Percentiles rank a stretch among this genome's conserved stretches.
Conservation (phyloP, 2,888 invertebrate species). For the Allolobophora icterica region DNA sequence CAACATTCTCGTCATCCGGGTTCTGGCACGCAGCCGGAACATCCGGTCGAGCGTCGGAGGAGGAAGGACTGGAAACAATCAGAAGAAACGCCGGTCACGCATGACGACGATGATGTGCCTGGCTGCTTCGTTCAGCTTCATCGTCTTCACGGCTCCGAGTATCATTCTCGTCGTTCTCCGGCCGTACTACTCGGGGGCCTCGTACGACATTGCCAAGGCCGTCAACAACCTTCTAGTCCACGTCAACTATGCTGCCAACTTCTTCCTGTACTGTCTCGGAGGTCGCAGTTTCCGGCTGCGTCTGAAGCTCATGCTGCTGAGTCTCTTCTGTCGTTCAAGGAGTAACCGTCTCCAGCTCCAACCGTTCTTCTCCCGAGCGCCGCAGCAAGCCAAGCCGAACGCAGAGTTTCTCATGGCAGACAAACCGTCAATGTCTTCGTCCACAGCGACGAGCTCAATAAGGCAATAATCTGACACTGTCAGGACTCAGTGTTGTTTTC, state of each 20-base stretch:
- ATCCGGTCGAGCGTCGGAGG: not conserved
- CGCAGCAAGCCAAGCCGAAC: not conserved
- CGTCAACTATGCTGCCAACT: constrained; percentile 49
- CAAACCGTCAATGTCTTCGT: not conserved
- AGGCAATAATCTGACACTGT: not conserved
- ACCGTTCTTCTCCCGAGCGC: not conserved
- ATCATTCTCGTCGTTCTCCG: constrained; percentile 45
- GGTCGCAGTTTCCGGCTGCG: constrained; percentile 47
- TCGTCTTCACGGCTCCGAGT: constrained; percentile 47
- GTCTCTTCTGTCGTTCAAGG: not conserved
- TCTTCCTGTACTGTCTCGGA: constrained; percentile 49
- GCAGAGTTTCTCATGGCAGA: no score
- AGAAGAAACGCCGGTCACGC: not conserved
- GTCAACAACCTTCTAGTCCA: constrained; percentile 47
- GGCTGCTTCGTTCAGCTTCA: constrained; percentile 46
- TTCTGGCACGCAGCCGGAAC: constrained; percentile 38
- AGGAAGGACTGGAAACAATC: not conserved
- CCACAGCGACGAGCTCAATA: not conserved
- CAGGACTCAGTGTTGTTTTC: not conserved
- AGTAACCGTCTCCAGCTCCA: not conserved
- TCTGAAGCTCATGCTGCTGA: constrained; percentile 39
- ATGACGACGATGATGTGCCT: constrained; percentile 50
- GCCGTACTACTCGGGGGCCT: constrained; percentile 4
- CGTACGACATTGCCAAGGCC: constrained; percentile 47
- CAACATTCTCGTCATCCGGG: constrained; percentile 46